Evolutionary conservation across 2,113 vertebrate species (phyloP).

Genomic region (Ranitomeya imitator): DNA sequence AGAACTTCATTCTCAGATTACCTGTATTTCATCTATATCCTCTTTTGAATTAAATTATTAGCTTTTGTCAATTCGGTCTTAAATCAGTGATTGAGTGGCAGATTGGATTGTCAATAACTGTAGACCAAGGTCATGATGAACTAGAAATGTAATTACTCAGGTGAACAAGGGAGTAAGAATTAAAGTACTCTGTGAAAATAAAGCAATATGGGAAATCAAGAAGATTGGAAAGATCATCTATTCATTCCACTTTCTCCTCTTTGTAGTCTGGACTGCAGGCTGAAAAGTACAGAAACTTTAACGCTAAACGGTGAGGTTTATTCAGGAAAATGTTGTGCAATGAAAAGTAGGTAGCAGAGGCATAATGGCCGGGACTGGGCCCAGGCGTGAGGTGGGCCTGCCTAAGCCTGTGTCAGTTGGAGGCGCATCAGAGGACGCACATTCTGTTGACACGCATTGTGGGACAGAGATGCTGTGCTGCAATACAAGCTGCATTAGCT

Average conservation of each 20-base stretch:
- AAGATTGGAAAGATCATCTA: neutral
- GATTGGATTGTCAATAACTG: neutral
- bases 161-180: neutral
- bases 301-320: neutral
- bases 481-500: no score
- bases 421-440: no score
- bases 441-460: no score
- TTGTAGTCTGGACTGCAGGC: neutral
- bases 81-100: neutral
- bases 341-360: neutral
- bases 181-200: neutral
- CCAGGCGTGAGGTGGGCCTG: no score
- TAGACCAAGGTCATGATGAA: constrained; percentile 18
- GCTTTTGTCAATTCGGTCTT: neutral
- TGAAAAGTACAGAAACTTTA: neutral
- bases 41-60: neutral
- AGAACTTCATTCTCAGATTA: neutral
- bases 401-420: no score
- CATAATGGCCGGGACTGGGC: no score
- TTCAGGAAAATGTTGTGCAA: neutral
- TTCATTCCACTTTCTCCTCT: neutral
- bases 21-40: neutral
- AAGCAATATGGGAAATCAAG: neutral
- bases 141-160: constrained; percentile 6
- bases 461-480: no score